Evolutionary conservation across 1,140 invertebrate genomes (phyloP), one percentile per base, ranked within the genome.

Genomic region (Dryas iulia): DNA sequence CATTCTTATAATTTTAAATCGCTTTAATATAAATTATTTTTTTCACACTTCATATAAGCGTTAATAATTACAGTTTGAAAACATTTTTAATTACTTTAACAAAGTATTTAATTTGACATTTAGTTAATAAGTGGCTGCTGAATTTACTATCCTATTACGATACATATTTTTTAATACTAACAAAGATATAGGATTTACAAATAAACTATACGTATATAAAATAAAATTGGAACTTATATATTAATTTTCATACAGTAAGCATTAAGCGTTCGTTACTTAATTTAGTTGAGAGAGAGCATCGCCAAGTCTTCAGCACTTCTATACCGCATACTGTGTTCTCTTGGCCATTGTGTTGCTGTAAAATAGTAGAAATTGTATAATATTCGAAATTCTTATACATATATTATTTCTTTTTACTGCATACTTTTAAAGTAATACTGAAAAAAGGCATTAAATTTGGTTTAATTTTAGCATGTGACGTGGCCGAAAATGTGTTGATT

Each of bases 301-400:
- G 83, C 79, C 58, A 89, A 67, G 10, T 89, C 89, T 67, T 91
- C 87, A 10, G 85, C 81, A 71, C 86, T 91, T 58, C 89, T 77
- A 72, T 91, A 89, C 21, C 87, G 74, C 79, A 89, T 78, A 66
- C 74, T 89, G 72, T 91, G 89, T 35, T 91, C 89, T 60, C 83
- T 79, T 12, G 87, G 89, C 89, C 89, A 91, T 58, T 66, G 59
- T 12, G 59, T 62, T 53, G 59, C 59, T 62, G 59, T 53, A 28
- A 24, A 53, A n/a, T 25, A 56, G 25, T n/a, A 18, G 1, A 25
- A 25, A 26, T 21, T 47, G 18, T 47, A 3, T 2, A 39, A 47
- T 47, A 47, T 47, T 21, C 18, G 5, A 39, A n/a, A 39, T 39
- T 14, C n/a, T 39, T 39, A 0, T 39, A 14, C n/a, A 35, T 35